Evolutionary conservation across 2,888 invertebrate genomes (phyloP).

Genomic region (Drosophila emarginata): DNA sequence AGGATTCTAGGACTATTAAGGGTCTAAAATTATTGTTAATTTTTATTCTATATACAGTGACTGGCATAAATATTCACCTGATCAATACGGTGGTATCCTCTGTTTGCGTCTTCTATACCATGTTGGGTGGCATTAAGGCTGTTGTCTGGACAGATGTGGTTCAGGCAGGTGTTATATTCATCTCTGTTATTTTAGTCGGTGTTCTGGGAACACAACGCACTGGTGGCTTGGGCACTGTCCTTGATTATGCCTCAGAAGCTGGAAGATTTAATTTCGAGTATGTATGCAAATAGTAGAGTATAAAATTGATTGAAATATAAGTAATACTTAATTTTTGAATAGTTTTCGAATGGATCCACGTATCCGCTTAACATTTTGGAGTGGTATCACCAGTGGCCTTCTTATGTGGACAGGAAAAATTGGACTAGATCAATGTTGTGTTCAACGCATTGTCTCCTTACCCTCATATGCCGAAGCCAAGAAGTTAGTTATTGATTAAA

Average conservation of each 20-base stretch:
- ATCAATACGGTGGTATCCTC: conserved; percentile 84
- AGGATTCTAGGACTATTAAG: background rate
- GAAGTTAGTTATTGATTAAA: conserved; percentile 75
- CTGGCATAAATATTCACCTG: conserved; percentile 84
- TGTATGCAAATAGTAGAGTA: conserved; percentile 9
- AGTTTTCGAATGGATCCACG: conserved; percentile 86
- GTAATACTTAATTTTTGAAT: conserved; percentile 25
- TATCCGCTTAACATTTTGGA: conserved; percentile 86
- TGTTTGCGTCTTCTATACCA: conserved; percentile 84
- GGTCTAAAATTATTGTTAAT: background rate
- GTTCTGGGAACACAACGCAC: conserved; percentile 80
- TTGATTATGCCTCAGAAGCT: conserved; percentile 78
- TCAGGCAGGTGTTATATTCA: conserved; percentile 82
- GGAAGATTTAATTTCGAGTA: conserved; percentile 82
- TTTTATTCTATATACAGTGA: conserved; percentile 81
- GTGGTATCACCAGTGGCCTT: conserved; percentile 85
- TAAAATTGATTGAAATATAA: background rate
- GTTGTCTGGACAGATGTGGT: conserved; percentile 84
- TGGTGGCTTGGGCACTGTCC: conserved; percentile 81
- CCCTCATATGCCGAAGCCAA: conserved; percentile 85
- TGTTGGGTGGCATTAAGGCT: conserved; percentile 84
- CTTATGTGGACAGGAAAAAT: conserved; percentile 86
- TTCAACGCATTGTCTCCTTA: conserved; percentile 87
- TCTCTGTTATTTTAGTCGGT: conserved; percentile 81
- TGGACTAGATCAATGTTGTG: conserved; percentile 88